phyloP scores from a whole-genome alignment of 2,888 invertebrate species.

The Rhingia rostrata region DNA sequence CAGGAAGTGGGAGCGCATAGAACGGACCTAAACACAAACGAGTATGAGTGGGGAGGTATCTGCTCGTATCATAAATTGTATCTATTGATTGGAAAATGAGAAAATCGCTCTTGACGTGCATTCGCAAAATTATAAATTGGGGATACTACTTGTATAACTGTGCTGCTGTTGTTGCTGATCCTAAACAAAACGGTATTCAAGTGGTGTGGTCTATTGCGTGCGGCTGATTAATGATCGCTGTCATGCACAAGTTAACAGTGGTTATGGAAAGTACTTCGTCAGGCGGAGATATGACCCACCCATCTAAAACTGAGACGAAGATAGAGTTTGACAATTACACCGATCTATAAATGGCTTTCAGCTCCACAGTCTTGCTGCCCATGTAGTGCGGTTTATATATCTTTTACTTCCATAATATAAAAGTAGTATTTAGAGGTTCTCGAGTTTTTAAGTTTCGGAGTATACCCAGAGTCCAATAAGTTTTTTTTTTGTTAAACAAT shows the following conservation, averaged over 20 bases:
- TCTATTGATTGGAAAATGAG: slow-evolving; percentile 72
- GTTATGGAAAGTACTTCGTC: background rate
- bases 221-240: slow-evolving; percentile 32
- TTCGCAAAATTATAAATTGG: slow-evolving; percentile 61
- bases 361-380: no score
- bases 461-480: no score
- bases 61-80: slow-evolving; percentile 56
- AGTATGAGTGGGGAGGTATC: slow-evolving; percentile 37
- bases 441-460: no score
- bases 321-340: no score
- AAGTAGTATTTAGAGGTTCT: no score
- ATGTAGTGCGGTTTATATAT: no score
- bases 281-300: no score
- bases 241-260: background rate
- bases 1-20: slow-evolving; percentile 60
- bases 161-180: background rate
- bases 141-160: slow-evolving; percentile 19
- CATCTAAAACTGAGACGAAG: no score
- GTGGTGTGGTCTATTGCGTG: slow-evolving; percentile 8
- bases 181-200: background rate
- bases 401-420: no score
- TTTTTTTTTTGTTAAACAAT: no score
- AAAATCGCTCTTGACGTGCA: slow-evolving; percentile 68
- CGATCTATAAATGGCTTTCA: no score
- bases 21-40: no score